phyloP scores from a whole-genome alignment of 2,888 invertebrate genomes.

The Ellobium chinense region DNA sequence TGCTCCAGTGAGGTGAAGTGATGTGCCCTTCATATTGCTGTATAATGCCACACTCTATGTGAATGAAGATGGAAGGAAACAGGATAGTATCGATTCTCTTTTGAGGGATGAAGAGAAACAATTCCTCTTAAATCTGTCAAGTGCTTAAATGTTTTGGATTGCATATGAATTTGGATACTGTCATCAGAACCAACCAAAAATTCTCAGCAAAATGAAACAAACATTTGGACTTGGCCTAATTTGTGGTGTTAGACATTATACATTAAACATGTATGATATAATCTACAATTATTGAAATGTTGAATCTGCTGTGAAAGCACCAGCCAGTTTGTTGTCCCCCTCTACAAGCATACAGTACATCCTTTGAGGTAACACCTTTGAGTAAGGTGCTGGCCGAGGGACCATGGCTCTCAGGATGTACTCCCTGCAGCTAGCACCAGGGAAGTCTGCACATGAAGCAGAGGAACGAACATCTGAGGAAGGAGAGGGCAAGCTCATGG shows the following conservation, averaged over 20 bases:
- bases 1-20: too few relatives aligned
- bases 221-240: background rate
- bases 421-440: slow-evolving; percentile 83
- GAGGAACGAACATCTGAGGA: slow-evolving; percentile 21
- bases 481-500: slow-evolving; percentile 41
- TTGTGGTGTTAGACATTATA: background rate
- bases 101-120: too few relatives aligned
- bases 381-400: slow-evolving; percentile 83
- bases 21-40: too few relatives aligned
- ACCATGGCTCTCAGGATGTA: slow-evolving; percentile 84
- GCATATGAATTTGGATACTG: too few relatives aligned
- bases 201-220: too few relatives aligned
- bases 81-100: too few relatives aligned
- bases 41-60: too few relatives aligned
- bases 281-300: slow-evolving; percentile 81
- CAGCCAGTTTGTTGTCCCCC: slow-evolving; percentile 85
- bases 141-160: too few relatives aligned
- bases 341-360: slow-evolving; percentile 85
- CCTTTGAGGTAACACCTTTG: slow-evolving; percentile 84
- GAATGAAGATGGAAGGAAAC: too few relatives aligned
- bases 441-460: slow-evolving; percentile 79
- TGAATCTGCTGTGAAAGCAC: slow-evolving; percentile 89
- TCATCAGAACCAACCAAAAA: too few relatives aligned
- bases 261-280: background rate
- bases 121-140: too few relatives aligned